Conservation (phyloP, 2,113 vertebrate species). For the Phyllopteryx taeniolatus region DNA sequence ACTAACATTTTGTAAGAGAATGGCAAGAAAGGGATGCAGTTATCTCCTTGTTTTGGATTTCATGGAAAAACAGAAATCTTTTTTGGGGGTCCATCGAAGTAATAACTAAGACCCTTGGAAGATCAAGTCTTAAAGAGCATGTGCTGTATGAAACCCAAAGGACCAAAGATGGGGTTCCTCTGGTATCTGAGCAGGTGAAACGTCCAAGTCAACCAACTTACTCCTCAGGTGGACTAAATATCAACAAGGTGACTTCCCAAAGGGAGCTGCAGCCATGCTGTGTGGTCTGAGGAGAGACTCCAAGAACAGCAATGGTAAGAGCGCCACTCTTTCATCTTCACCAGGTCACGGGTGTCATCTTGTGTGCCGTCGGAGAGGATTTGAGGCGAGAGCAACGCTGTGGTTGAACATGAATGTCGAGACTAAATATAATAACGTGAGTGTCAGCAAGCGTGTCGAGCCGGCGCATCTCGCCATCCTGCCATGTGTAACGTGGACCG, state of each 20-base stretch:
- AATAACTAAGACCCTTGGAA: constrained; percentile 21
- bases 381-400: not conserved
- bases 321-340: constrained; percentile 23
- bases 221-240: constrained; percentile 32
- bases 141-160: constrained; percentile 18
- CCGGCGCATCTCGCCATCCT: constrained; percentile 22
- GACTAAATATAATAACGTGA: constrained; percentile 14
- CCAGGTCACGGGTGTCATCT: constrained; percentile 16
- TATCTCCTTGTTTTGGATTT: constrained; percentile 39
- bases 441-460: constrained; percentile 23
- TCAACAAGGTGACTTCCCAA: constrained; percentile 39
- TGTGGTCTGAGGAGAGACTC: constrained; percentile 75
- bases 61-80: constrained; percentile 19
- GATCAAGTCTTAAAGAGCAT: constrained; percentile 22
- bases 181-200: constrained; percentile 41
- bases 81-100: constrained; percentile 8
- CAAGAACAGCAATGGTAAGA: constrained; percentile 74
- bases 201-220: constrained; percentile 17
- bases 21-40: constrained; percentile 35
- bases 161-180: constrained; percentile 27
- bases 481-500: constrained; percentile 43
- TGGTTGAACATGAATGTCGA: not conserved
- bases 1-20: constrained; percentile 22
- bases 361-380: constrained; percentile 9
- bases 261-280: constrained; percentile 69